These are phyloP conservation scores for Hirundichthys speculiger DNA, from an alignment of 2,113 vertebrate genomes.

Conservation along the genomic window DNA sequence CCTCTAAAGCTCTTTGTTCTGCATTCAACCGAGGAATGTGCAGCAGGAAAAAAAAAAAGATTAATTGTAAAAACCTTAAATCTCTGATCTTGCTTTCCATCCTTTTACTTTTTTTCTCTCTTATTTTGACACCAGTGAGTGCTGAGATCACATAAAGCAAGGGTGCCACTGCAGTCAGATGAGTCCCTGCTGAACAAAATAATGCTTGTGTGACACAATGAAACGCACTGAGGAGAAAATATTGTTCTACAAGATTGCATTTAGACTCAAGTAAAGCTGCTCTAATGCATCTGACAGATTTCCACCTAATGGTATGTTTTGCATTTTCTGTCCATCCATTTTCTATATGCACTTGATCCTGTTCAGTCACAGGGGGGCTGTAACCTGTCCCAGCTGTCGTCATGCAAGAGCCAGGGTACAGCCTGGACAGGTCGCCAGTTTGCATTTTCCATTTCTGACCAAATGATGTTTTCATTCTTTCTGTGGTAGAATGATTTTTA, in stretches of 20 bases:
- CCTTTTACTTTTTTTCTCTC: conserved; percentile 4
- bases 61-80: conserved; percentile 42
- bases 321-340: not conserved
- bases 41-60: conserved; percentile 18
- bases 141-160: conserved; percentile 27
- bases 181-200: not conserved
- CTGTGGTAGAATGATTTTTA: not conserved
- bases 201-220: not conserved
- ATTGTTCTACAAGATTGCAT: not conserved
- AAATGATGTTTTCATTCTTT: conserved; percentile 1
- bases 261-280: not conserved
- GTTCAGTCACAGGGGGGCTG: not conserved
- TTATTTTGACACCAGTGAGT: not conserved
- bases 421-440: too few species aligned
- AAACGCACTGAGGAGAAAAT: too few species aligned
- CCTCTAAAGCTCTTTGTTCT: conserved; percentile 66
- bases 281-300: not conserved
- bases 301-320: not conserved
- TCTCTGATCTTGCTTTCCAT: conserved; percentile 40
- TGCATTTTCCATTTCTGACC: not conserved
- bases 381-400: not conserved
- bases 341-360: not conserved
- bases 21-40: conserved; percentile 62
- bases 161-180: conserved; percentile 5
- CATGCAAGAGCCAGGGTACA: not conserved